A percentile compares a stretch with the other conserved stretches of the same genome.
Conservation (phyloP, 1,140 invertebrate species). For the Asobara japonica region DNA sequence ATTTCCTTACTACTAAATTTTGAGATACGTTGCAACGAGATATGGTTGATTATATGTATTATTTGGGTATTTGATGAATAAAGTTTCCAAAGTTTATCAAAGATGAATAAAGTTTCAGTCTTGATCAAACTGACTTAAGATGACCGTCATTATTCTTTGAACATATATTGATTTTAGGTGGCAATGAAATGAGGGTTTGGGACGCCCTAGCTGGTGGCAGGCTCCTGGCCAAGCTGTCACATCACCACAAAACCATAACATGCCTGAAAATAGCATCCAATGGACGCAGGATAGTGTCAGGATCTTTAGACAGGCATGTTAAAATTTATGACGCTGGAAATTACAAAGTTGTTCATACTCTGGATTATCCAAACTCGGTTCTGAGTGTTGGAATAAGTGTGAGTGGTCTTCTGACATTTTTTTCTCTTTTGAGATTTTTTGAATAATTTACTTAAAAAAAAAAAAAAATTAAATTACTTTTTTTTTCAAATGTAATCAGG, state of each 20-base stretch:
- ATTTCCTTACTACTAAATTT: no score
- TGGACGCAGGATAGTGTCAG: constrained; percentile 85
- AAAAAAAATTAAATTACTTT: not conserved
- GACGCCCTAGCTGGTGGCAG: constrained; percentile 88
- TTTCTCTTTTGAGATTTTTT: no score
- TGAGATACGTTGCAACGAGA: no score
- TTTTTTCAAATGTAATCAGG: no score
- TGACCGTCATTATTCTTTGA: constrained; percentile 14
- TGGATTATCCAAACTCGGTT: constrained; percentile 91
- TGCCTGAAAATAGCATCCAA: constrained; percentile 81
- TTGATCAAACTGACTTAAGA: no score
- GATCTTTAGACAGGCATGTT: constrained; percentile 91
- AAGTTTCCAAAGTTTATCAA: no score
- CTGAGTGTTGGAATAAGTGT: constrained; percentile 85
- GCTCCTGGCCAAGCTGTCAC: constrained; percentile 80
- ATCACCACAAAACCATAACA: constrained; percentile 95
- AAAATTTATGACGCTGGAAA: constrained; percentile 92
- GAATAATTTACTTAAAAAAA: no score
- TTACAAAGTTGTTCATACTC: constrained; percentile 87
- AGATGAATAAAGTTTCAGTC: no score
- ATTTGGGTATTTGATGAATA: no score
- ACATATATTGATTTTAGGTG: constrained; percentile 71
- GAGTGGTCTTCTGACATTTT: constrained; percentile 59
- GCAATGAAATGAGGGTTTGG: constrained; percentile 93
- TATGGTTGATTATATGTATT: no score